These are phyloP conservation scores for Sciurus carolinensis DNA, from an alignment of 2,797 vertebrate genomes.

Conservation along the genomic window DNA sequence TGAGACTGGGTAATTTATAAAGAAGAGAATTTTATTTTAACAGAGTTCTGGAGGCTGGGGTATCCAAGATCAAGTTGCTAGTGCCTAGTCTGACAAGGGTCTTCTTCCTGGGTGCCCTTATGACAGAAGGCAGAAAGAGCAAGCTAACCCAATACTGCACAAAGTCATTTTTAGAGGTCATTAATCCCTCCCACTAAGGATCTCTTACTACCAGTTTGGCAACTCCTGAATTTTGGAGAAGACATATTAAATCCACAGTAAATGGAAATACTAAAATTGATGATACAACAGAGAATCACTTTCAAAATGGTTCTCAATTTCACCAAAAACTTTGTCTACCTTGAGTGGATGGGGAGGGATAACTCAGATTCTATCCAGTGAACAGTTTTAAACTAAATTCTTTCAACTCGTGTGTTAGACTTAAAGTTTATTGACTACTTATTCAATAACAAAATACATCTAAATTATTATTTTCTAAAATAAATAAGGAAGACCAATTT, in stretches of 20 bases:
- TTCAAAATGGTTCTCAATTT: slow-evolving; percentile 24
- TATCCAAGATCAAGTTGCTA: background rate
- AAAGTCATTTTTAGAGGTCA: background rate
- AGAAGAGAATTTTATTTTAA: background rate
- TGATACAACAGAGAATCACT: slow-evolving; percentile 10
- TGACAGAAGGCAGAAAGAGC: background rate
- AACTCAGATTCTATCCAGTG: background rate
- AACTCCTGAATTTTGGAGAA: background rate
- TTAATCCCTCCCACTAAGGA: background rate
- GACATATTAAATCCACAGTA: background rate
- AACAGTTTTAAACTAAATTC: slow-evolving; percentile 42
- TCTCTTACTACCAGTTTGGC: background rate
- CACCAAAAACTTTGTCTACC: background rate
- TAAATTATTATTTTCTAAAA: slow-evolving; percentile 39
- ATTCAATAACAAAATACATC: slow-evolving; percentile 31
- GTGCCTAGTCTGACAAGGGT: background rate
- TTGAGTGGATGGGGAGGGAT: background rate
- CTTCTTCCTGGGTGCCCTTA: background rate
- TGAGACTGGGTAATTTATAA: background rate
- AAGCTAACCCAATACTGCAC: background rate
- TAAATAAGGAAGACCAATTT: background rate
- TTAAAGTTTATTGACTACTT: background rate
- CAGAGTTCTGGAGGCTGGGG: background rate
- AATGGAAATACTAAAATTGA: background rate
- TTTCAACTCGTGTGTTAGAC: background rate